A percentile compares a stretch with the other conserved stretches of the same genome.
Conservation (phyloP, 1,140 invertebrate genomes). For the Mycetomoellerius zeteki region DNA sequence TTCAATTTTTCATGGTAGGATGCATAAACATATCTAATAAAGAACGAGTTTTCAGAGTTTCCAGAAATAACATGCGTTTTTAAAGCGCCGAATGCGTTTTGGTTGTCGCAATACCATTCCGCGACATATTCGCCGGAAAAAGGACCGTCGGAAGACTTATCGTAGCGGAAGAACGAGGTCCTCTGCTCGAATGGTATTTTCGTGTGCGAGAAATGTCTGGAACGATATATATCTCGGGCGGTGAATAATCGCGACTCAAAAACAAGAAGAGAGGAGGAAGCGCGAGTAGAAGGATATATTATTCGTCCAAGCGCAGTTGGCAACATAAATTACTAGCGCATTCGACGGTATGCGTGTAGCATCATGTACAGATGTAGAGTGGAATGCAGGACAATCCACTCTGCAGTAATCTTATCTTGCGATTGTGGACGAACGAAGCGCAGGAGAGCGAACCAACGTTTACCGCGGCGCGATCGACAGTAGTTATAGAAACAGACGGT, state of each 20-base stretch:
- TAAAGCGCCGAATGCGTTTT: slow-evolving; percentile 53
- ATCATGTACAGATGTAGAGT: background rate
- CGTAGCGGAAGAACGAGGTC: slow-evolving; percentile 37
- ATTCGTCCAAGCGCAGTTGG: slow-evolving; percentile 50
- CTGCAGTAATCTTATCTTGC: slow-evolving; percentile 47
- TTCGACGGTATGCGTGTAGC: slow-evolving; percentile 25
- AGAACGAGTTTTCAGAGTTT: slow-evolving; percentile 38
- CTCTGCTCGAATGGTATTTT: slow-evolving; percentile 56
- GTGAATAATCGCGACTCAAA: slow-evolving; percentile 61
- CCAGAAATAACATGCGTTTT: slow-evolving; percentile 54
- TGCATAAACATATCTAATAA: slow-evolving; percentile 59
- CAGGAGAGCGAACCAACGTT: slow-evolving; percentile 8
- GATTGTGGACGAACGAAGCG: slow-evolving; percentile 17
- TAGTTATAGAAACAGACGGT: slow-evolving; percentile 39
- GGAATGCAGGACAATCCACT: slow-evolving; percentile 51
- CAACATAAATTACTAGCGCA: slow-evolving; percentile 52
- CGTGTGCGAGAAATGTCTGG: slow-evolving; percentile 58
- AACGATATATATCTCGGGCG: slow-evolving; percentile 58
- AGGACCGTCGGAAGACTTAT: slow-evolving; percentile 44
- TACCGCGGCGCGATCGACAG: background rate
- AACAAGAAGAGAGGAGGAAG: slow-evolving; percentile 54
- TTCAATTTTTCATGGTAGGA: slow-evolving; percentile 29
- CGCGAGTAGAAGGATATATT: slow-evolving; percentile 41
- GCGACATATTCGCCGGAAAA: slow-evolving; percentile 58
- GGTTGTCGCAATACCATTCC: slow-evolving; percentile 44